Conservation (phyloP, 2,888 invertebrate genomes). For the Mantis religiosa region DNA sequence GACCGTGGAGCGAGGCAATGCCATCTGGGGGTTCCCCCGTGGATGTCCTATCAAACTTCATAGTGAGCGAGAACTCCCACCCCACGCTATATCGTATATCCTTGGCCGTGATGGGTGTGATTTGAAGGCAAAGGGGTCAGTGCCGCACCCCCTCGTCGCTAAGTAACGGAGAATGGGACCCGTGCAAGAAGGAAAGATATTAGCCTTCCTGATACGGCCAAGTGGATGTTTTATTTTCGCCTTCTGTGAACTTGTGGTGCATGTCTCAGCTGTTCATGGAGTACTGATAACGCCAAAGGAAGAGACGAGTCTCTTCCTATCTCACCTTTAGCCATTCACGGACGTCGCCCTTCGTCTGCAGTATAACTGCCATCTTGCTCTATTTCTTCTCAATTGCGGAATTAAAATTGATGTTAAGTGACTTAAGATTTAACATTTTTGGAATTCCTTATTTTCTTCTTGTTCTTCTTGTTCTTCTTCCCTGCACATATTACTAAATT, state of each 20-base stretch:
- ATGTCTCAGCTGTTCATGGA: background rate
- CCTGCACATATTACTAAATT: too few relatives aligned
- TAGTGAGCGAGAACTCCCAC: background rate
- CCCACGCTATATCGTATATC: conserved; percentile 10
- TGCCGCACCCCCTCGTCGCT: background rate
- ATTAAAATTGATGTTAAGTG: too few relatives aligned
- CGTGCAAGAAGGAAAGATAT: background rate
- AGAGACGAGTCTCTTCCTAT: background rate
- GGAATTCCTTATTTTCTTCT: too few relatives aligned
- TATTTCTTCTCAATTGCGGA: too few relatives aligned
- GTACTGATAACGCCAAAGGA: background rate
- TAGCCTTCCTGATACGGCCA: too few relatives aligned
- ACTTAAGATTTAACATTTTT: too few relatives aligned
- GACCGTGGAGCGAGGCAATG: conserved; percentile 18
- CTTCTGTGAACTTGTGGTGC: background rate
- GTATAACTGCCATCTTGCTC: background rate
- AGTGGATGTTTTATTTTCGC: background rate
- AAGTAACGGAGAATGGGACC: background rate
- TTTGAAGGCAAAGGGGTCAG: conserved; percentile 23
- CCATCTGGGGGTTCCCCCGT: conserved; percentile 22
- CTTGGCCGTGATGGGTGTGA: conserved; percentile 23
- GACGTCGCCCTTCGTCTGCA: too few relatives aligned
- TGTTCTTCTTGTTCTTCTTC: too few relatives aligned
- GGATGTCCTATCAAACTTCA: conserved; percentile 25
- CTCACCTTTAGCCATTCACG: background rate